Conservation (phyloP, 2,797 vertebrate species). For the Hyperoplus lanceolatus region DNA sequence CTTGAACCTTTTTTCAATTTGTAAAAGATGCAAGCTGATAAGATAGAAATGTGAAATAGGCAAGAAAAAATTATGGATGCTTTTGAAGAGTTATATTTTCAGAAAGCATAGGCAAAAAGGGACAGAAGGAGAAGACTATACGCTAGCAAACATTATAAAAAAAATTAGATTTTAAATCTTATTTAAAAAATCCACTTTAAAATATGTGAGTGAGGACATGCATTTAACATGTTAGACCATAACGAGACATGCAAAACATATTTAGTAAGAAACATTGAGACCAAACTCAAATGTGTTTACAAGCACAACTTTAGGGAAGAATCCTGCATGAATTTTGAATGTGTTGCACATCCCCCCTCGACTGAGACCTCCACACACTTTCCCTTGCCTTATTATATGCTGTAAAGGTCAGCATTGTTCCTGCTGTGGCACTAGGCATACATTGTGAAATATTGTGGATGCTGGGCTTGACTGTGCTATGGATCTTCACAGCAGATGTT, state of each 20-base stretch:
- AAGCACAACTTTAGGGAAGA: background rate
- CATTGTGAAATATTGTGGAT: background rate
- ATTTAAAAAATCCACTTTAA: background rate
- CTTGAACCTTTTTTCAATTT: background rate
- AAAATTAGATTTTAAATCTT: no score
- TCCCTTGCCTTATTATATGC: background rate
- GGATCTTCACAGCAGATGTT: background rate
- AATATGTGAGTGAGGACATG: no score
- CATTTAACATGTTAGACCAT: no score
- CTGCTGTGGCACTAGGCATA: background rate
- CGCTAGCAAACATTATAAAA: no score
- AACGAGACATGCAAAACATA: no score
- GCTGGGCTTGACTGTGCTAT: background rate
- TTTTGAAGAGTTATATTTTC: no score
- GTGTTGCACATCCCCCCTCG: background rate
- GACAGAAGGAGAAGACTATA: background rate
- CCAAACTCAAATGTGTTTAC: no score
- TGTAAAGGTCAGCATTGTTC: slow-evolving; percentile 26
- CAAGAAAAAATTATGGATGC: no score
- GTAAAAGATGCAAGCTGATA: no score
- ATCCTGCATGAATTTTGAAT: background rate
- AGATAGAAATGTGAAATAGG: no score
- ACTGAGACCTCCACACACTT: slow-evolving; percentile 10
- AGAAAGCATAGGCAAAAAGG: background rate
- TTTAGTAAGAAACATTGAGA: no score